Base-by-base conservation (phyloP, 2,797 vertebrate species). In the Nyctalus aviator region DNA sequence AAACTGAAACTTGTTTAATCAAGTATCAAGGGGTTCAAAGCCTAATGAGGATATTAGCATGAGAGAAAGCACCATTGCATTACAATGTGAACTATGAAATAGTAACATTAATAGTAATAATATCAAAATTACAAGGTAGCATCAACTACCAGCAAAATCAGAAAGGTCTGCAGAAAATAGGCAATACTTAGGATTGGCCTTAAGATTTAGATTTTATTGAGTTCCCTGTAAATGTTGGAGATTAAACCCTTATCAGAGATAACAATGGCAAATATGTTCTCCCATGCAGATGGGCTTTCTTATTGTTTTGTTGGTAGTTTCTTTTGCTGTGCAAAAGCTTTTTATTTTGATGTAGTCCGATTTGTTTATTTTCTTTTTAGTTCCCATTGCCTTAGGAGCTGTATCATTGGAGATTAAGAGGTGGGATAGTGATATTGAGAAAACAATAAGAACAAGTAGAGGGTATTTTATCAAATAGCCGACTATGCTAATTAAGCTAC, bases 391-490 rank as follows among this genome's bases (percentile, higher is more conserved):
- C 57, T 25, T 27, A 27, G 25, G 25, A 59, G 57, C 57, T 59
- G 12, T 59, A 59, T 27, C 25, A 79, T 8, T 10, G 50, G 17
- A 57, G 14, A 46, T 37, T 72, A 96, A 69, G 57, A 66, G 8
- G 8, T 84, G 37, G 32, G n/a, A 35, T 1, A 3, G 37, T 88
- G 44, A 55, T 50, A 37, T 44, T 48, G 35, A 93, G 41, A 64
- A 93, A 93, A 76, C 12, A 71, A 48, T 71, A 76, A 85, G 37
- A 77, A 59, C 8, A 86, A 37, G 64, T 57, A 62, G 30, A 62
- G 25, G 8, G 8, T 84, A 84, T 90, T 73, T 92, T 35, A 87
- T 94, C 25, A 90, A 92, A 87, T 64, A 69, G 25, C 48, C 71
- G 55, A 69, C 10, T 59, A 88, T 68, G 27, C 3, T 94, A 64